phyloP scores from a whole-genome alignment of 92 coral and sea anemone species.

The Porites lobata region DNA sequence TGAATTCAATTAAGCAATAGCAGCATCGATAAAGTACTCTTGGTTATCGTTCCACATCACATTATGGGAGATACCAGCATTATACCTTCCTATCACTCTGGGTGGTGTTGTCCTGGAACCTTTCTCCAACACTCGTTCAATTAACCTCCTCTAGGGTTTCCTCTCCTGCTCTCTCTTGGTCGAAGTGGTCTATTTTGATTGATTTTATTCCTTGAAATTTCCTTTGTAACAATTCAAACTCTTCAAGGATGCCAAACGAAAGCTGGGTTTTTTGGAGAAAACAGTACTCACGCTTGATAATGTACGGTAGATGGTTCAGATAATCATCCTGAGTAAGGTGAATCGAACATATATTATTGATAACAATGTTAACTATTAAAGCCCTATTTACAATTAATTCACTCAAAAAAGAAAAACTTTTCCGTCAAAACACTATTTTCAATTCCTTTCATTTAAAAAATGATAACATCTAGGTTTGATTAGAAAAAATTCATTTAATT shows the following conservation, averaged over 20 bases:
- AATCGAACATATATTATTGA: background rate
- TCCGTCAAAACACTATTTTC: too few species aligned
- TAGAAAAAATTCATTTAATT: too few species aligned
- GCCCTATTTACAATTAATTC: too few species aligned
- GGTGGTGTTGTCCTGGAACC: conserved; percentile 1
- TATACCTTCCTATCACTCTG: conserved; percentile 28
- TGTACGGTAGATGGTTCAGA: background rate
- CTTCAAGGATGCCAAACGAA: background rate
- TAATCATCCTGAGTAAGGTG: conserved; percentile 1
- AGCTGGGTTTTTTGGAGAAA: background rate
- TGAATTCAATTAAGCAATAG: conserved; percentile 26
- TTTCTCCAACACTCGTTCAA: background rate
- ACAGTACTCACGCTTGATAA: background rate
- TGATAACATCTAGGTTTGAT: too few species aligned
- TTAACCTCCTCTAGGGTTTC: background rate
- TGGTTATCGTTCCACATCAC: background rate
- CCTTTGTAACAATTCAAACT: background rate
- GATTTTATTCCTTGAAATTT: background rate
- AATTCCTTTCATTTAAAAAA: too few species aligned
- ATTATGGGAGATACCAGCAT: conserved; percentile 22
- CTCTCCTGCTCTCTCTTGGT: too few species aligned
- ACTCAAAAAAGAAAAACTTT: too few species aligned
- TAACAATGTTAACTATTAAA: too few species aligned
- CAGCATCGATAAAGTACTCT: conserved; percentile 51
- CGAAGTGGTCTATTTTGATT: too few species aligned